Evolutionary conservation across 2,888 invertebrate genomes (phyloP).

Genomic region (Thysanoteuthis rhombus): DNA sequence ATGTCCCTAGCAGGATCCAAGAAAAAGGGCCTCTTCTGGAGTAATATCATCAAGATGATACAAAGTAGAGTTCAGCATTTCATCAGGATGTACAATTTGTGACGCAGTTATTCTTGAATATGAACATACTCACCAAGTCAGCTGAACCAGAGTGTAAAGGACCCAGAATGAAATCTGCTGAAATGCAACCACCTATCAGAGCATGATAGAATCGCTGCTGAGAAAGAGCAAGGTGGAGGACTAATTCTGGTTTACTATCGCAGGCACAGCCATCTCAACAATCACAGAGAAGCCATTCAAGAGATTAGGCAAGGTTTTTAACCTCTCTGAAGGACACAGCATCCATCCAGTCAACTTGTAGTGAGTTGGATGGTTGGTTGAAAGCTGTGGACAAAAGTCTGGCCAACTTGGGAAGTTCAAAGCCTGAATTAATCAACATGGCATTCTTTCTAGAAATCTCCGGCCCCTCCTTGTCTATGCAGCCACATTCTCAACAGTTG

Average conservation of each 20-base stretch:
- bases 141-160: not conserved
- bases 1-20: slow-evolving; percentile 15
- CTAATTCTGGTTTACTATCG: slow-evolving; percentile 39
- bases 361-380: not conserved
- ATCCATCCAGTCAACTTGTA: not conserved
- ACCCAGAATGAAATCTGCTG: not conserved
- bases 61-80: not conserved
- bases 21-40: not conserved
- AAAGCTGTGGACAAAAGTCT: not conserved
- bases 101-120: not conserved
- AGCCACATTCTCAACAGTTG: not conserved
- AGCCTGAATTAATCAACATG: not conserved
- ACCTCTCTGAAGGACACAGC: slow-evolving; percentile 25
- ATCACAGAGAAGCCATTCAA: slow-evolving; percentile 36
- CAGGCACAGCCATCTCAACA: too few species aligned
- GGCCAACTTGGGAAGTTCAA: too few species aligned
- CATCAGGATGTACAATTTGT: slow-evolving; percentile 23
- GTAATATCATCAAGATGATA: not conserved
- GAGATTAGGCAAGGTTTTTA: slow-evolving; percentile 31
- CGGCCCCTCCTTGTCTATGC: not conserved
- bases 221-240: too few species aligned
- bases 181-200: not conserved
- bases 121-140: not conserved
- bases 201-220: not conserved
- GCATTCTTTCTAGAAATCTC: not conserved